phyloP scores from a whole-genome alignment of 2,888 invertebrate species.

The Cabera pusaria region DNA sequence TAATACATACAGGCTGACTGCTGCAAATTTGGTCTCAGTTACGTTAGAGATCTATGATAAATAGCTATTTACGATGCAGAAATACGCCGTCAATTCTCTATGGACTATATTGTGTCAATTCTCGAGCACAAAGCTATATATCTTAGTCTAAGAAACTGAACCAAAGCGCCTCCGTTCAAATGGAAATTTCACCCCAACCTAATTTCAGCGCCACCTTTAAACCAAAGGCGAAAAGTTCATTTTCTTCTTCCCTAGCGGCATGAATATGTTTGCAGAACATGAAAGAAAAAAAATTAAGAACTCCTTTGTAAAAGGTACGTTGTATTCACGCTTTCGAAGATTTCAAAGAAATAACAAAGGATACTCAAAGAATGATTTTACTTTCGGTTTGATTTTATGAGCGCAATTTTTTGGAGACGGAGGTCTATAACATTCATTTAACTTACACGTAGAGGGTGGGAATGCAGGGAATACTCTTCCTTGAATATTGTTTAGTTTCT shows the following conservation, averaged over 20 bases:
- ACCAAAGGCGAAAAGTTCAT: conserved; percentile 24
- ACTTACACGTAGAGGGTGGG: too few relatives aligned
- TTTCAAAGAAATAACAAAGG: conserved; percentile 39
- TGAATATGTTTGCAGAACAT: conserved; percentile 32
- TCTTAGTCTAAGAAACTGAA: conserved; percentile 39
- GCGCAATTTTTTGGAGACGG: neutral
- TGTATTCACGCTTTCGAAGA: conserved; percentile 42
- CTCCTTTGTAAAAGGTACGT: conserved; percentile 42
- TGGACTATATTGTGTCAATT: conserved; percentile 67
- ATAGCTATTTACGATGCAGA: conserved; percentile 37
- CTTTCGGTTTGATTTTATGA: conserved; percentile 28
- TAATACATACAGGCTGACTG: too few relatives aligned
- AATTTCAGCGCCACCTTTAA: conserved; percentile 32
- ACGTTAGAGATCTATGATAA: too few relatives aligned
- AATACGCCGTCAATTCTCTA: conserved; percentile 39
- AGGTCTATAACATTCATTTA: too few relatives aligned
- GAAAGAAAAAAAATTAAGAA: conserved; percentile 44
- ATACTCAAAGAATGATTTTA: conserved; percentile 31
- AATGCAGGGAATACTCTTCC: too few relatives aligned
- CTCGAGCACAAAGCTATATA: conserved; percentile 56
- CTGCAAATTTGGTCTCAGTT: too few relatives aligned
- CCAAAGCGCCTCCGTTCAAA: conserved; percentile 51
- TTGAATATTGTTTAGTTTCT: too few relatives aligned
- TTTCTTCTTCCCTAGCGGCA: conserved; percentile 21
- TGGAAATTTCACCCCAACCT: conserved; percentile 43